Evolutionary conservation across 2,797 vertebrate genomes (phyloP).

Genomic region (Gorsachius magnificus): DNA sequence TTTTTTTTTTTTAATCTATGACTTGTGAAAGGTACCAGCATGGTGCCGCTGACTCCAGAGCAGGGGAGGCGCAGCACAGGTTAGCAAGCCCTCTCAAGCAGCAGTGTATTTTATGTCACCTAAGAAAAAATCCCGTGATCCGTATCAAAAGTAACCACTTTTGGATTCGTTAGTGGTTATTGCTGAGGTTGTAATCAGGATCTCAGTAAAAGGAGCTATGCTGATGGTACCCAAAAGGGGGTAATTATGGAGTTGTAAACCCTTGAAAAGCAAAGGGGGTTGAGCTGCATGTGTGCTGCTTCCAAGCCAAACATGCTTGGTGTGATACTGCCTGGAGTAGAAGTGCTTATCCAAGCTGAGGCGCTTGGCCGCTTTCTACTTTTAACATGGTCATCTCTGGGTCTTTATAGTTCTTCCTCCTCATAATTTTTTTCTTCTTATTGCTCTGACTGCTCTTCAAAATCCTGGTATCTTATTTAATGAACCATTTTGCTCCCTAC

Average conservation of each 20-base stretch:
- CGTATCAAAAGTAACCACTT: not conserved
- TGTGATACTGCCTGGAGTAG: not conserved
- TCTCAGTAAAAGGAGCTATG: fast-evolving
- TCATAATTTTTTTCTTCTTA: not conserved
- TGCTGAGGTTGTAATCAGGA: not conserved
- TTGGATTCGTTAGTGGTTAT: fast-evolving
- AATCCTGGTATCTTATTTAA: not conserved
- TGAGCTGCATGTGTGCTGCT: fast-evolving
- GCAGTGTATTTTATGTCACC: not conserved
- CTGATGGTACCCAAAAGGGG: not conserved
- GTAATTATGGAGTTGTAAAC: not conserved
- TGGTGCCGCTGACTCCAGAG: fast-evolving
- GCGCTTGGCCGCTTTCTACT: not conserved
- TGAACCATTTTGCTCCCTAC: not conserved
- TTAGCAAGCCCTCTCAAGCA: too few species aligned
- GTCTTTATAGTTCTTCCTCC: not conserved
- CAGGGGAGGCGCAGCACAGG: not conserved
- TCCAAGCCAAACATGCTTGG: not conserved
- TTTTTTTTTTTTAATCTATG: not conserved
- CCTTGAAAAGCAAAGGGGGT: not conserved
- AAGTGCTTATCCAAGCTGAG: not conserved
- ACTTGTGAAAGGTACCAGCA: fast-evolving
- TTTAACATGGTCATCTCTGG: not conserved
- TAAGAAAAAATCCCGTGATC: not conserved
- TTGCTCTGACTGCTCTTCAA: not conserved